Percentiles rank a stretch among this genome's conserved stretches.
Conservation (phyloP, 2,888 invertebrate genomes). For the Aspidiotus destructor region DNA sequence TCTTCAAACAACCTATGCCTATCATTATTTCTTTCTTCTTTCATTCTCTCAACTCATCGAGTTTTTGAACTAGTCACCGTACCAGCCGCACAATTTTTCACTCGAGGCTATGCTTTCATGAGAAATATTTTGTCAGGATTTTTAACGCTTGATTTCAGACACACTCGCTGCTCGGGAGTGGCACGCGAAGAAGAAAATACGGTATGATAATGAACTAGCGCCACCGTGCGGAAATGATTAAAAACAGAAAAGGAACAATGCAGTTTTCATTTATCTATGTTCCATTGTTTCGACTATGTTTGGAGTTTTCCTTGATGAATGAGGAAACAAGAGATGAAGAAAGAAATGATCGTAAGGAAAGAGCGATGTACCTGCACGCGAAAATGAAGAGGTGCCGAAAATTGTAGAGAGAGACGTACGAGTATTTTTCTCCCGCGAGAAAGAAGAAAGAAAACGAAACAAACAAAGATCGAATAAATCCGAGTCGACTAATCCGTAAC, state of each 20-base stretch:
- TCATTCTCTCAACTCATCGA: background rate
- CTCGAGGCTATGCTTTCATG: background rate
- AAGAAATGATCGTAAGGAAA: too few relatives aligned
- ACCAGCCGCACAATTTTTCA: background rate
- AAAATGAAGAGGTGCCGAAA: background rate
- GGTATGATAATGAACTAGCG: background rate
- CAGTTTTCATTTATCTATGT: conserved; percentile 3
- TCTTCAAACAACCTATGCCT: background rate
- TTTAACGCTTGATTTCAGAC: background rate
- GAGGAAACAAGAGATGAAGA: too few relatives aligned
- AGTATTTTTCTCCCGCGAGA: too few relatives aligned
- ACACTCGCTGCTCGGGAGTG: background rate
- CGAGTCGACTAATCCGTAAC: background rate
- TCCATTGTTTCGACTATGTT: background rate
- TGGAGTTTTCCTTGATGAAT: too few relatives aligned
- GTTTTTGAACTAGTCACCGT: background rate
- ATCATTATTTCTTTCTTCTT: background rate
- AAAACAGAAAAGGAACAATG: background rate
- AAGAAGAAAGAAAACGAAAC: background rate
- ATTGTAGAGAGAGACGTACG: background rate
- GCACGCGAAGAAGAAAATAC: background rate
- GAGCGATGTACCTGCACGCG: too few relatives aligned
- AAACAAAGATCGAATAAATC: conserved; percentile 4
- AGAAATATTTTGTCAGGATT: background rate
- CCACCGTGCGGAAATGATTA: conserved; percentile 4